Base-by-base conservation (phyloP, 2,113 vertebrate genomes). In the Penelope pileata region DNA sequence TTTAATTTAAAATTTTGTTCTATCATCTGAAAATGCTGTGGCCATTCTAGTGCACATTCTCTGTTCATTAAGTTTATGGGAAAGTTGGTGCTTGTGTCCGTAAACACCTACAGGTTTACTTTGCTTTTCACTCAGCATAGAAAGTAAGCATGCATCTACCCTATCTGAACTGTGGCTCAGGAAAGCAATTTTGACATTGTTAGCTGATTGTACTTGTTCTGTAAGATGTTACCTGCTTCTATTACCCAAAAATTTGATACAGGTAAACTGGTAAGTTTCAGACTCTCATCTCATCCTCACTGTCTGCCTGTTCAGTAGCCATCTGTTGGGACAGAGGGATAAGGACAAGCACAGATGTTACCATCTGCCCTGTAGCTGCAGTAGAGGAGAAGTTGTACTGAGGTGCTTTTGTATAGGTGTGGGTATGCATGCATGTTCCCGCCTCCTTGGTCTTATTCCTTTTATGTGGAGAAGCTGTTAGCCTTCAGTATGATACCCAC, bases 1-100 rank as follows among this genome's bases (percentile, higher is more conserved):
- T 86, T 88, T 83, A 24, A 86, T 83, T 83, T 88, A 15, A 90
- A 47, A 62, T 83, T 2, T 63, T 69, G 21, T 68, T 79, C 23
- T 59, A 2, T 40, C 16, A 4, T 69, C 42, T 88, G 85, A 62
- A 8, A 73, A 0, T 69, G 47, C 54, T 67, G 63, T 56, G 24
- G 18, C 77, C n/a, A 69, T 76, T 83, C 18, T 36, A 27, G 34
- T 79, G 42, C 67, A 83, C 77, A 81, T 83, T 88, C 30, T 43
- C 16, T 83, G 12, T 16, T 83, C 4, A 8, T 76, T 4, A 77
- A 67, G 15, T 70, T 85, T 62, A 47, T 45, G 42, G 67, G 29
- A 77, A 77, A 91, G 12, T 83, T 68, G 36, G 60, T 83, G 24
- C 16, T 77, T 66, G 38, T 69, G 58, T 51, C 11, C 15, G 5